Evolutionary conservation across 2,797 vertebrate genomes (phyloP), one percentile per base, ranked within the genome.

Genomic region (Eupleurogrammus muticus): DNA sequence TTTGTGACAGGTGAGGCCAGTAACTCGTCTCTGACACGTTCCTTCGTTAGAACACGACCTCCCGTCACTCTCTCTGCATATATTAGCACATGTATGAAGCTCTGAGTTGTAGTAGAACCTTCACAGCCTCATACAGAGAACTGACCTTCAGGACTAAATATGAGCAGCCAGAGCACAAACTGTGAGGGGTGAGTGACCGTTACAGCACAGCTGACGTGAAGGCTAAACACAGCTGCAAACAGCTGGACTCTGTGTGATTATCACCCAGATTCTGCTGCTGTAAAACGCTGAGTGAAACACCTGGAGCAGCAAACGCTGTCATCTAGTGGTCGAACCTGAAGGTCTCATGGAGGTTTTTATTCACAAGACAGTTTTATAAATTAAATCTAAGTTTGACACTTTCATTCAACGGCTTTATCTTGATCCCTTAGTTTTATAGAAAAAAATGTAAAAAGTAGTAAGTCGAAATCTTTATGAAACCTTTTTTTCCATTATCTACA

Each of bases 111-210:
- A 64, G 48, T 59, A 78, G 71, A 40, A 46, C 50, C 57, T 83
- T 85, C 58, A 83, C 82, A 85, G 64, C 40, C 50, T 38, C 63
- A 56, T 50, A 58, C 57, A 77, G 21, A 69, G 61, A 69, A 66
- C 3, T 79, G 82, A 81, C 83, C 73, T 82, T 87, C 47, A 89
- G 28, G 79, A 20, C 24, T 53, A 67, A 66, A 49, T 6, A 44
- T 75, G 74, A 73, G 49, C 48, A 73, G 57, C 36, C 48, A 65
- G 36, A 73, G 19, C 3, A 35, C 9, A 68, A 70, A 61, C 78
- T 67, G 40, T 59, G 56, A 44, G 4, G 14, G 19, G 62, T 62
- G 67, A 66, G 63, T 81, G 46, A 67, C 74, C 59, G 85, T 85
- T 80, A 19, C 77, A 77, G 58, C 5, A 52, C 5, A 51, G 32